Percentiles rank a stretch among this genome's conserved stretches.
These are phyloP conservation scores for Lichenostomus cassidix DNA, from an alignment of 2,113 vertebrate species.

Conservation along the genomic window DNA sequence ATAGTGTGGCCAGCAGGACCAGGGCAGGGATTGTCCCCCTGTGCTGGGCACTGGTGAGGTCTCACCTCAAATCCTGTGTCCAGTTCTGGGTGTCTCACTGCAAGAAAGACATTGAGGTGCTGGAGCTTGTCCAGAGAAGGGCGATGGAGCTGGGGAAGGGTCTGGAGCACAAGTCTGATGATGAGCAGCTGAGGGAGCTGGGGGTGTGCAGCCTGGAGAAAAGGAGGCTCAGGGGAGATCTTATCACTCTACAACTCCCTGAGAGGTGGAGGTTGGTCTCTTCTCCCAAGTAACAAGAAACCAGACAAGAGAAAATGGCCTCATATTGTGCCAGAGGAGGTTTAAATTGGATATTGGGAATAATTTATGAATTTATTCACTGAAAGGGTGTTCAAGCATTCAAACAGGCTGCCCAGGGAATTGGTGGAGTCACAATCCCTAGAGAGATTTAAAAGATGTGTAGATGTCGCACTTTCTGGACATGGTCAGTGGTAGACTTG, in stretches of 20 bases:
- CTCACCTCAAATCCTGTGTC: rapidly evolving
- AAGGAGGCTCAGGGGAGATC: not conserved
- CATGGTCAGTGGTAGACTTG: not conserved
- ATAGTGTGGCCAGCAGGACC: not conserved
- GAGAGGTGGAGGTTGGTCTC: rapidly evolving
- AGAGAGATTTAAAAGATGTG: rapidly evolving
- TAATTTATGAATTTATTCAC: not conserved
- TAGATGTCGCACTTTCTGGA: not conserved
- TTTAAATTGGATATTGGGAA: not conserved
- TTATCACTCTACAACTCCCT: rapidly evolving
- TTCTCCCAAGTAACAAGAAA: not conserved
- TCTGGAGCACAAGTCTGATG: not conserved
- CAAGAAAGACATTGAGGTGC: not conserved
- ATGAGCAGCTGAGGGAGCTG: not conserved
- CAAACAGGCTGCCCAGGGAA: not conserved
- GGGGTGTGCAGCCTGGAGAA: not conserved
- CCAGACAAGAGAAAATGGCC: not conserved
- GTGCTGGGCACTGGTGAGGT: not conserved
- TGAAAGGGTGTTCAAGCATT: not conserved
- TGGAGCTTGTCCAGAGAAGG: rapidly evolving
- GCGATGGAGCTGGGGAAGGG: rapidly evolving
- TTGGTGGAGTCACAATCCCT: not conserved
- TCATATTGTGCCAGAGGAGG: not conserved
- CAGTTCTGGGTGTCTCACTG: not conserved
- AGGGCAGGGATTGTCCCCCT: not conserved